A percentile compares a stretch with the other conserved stretches of the same genome.
These are phyloP conservation scores for Dunckerocampus dactyliophorus DNA, from an alignment of 2,113 vertebrate genomes.

Conservation along the genomic window DNA sequence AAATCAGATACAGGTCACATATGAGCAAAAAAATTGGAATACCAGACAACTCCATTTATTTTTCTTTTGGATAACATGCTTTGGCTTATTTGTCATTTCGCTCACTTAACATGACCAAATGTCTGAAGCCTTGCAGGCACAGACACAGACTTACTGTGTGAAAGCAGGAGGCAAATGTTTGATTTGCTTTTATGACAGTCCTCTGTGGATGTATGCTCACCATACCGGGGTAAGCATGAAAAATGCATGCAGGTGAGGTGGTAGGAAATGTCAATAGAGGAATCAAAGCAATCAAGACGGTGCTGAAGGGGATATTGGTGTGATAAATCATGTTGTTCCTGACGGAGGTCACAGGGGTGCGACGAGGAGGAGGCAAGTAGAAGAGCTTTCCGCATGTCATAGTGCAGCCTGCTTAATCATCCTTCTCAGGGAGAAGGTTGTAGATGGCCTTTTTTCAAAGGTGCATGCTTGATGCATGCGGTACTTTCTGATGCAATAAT, in stretches of 20 bases:
- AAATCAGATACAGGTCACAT: too few relatives aligned
- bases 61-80: too few relatives aligned
- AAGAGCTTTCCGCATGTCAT: conserved; percentile 23
- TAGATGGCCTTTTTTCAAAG: conserved; percentile 52
- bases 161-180: conserved; percentile 4
- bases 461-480: conserved; percentile 38
- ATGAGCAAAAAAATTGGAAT: too few relatives aligned
- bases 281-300: conserved; percentile 59
- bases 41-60: too few relatives aligned
- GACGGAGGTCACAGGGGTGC: conserved; percentile 41
- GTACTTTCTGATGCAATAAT: neutral
- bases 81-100: too few relatives aligned
- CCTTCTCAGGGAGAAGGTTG: conserved; percentile 22
- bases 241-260: conserved; percentile 52
- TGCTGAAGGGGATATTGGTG: conserved; percentile 53
- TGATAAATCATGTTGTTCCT: conserved; percentile 62
- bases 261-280: conserved; percentile 63
- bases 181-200: conserved; percentile 18
- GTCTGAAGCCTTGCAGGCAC: too few relatives aligned
- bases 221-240: conserved; percentile 34
- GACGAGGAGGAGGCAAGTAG: conserved; percentile 2
- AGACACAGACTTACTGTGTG: conserved; percentile 12
- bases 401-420: conserved; percentile 27
- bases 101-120: too few relatives aligned
- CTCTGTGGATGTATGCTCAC: conserved; percentile 20